Percentiles rank a stretch among this genome's conserved stretches.
phyloP scores from a whole-genome alignment of 1,140 invertebrate genomes.

The Lordiphosa collinella region DNA sequence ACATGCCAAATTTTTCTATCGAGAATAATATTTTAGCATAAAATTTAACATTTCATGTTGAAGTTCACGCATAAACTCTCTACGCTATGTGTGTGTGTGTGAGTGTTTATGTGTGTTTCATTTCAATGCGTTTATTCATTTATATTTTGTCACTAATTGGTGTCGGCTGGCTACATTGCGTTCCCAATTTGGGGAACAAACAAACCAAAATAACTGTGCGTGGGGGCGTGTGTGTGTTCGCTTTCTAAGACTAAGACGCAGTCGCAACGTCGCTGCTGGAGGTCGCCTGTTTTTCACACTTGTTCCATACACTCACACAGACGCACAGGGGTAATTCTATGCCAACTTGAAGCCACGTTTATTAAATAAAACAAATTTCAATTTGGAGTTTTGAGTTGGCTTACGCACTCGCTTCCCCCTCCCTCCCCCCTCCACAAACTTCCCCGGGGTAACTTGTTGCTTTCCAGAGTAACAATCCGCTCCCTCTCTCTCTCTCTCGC shows the following conservation, averaged over 20 bases:
- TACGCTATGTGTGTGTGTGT: constrained; percentile 9
- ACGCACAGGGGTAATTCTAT: constrained; percentile 35
- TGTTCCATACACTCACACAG: constrained; percentile 40
- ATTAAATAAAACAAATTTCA: constrained; percentile 44
- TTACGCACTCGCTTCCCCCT: constrained; percentile 38
- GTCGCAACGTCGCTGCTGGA: constrained; percentile 53
- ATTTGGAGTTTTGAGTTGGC: constrained; percentile 38
- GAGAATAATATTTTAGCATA: too few species aligned
- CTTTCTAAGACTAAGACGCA: constrained; percentile 56
- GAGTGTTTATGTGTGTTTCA: constrained; percentile 12
- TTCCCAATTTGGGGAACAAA: constrained; percentile 33
- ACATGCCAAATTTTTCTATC: too few species aligned
- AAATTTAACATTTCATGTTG: too few species aligned
- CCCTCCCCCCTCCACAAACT: not conserved
- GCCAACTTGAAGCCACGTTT: constrained; percentile 61
- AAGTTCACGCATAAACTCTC: constrained; percentile 22
- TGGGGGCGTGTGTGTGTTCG: constrained; percentile 56
- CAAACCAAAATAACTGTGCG: constrained; percentile 51
- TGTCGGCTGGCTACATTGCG: constrained; percentile 56
- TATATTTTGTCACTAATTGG: constrained; percentile 70
- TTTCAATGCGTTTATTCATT: constrained; percentile 55
- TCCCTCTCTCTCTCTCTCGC: constrained; percentile 6
- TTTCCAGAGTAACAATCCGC: constrained; percentile 53
- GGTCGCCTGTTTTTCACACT: constrained; percentile 73
- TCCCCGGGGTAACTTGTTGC: constrained; percentile 51